A percentile compares a stretch with the other conserved stretches of the same genome.
phyloP scores from a whole-genome alignment of 2,888 invertebrate genomes.

The Nephrotoma flavescens region DNA sequence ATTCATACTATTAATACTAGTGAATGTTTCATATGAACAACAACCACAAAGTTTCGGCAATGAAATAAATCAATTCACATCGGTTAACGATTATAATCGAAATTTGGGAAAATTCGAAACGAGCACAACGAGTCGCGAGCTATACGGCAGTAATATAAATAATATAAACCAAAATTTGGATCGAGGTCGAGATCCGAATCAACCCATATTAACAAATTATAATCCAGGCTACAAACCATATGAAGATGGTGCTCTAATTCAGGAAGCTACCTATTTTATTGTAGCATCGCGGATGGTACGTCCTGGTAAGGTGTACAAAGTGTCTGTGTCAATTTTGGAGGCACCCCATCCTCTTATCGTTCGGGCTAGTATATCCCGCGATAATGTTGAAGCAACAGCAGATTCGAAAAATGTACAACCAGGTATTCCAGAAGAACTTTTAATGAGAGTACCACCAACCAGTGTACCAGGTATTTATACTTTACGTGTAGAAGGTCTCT shows the following conservation, averaged over 20 bases:
- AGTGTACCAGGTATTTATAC: constrained; percentile 73
- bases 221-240: neutral
- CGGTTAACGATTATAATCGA: neutral
- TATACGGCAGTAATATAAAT: neutral
- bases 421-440: constrained; percentile 76
- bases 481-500: constrained; percentile 66
- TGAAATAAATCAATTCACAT: neutral
- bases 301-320: constrained; percentile 80
- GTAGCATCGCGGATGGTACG: constrained; percentile 83
- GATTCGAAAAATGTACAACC: constrained; percentile 69
- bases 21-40: neutral
- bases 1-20: neutral
- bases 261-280: constrained; percentile 64
- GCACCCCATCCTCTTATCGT: constrained; percentile 69
- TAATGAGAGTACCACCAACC: constrained; percentile 77
- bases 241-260: constrained; percentile 9
- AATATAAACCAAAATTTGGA: neutral
- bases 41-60: neutral
- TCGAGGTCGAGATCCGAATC: neutral
- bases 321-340: constrained; percentile 70
- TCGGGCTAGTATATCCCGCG: constrained; percentile 74
- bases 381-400: constrained; percentile 79
- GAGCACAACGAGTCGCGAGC: neutral
- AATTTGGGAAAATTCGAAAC: neutral
- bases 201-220: neutral